A percentile compares a stretch with the other conserved stretches of the same genome.
phyloP scores from a whole-genome alignment of 92 coral and sea anemone genomes.

The Palythoa caribaeorum region DNA sequence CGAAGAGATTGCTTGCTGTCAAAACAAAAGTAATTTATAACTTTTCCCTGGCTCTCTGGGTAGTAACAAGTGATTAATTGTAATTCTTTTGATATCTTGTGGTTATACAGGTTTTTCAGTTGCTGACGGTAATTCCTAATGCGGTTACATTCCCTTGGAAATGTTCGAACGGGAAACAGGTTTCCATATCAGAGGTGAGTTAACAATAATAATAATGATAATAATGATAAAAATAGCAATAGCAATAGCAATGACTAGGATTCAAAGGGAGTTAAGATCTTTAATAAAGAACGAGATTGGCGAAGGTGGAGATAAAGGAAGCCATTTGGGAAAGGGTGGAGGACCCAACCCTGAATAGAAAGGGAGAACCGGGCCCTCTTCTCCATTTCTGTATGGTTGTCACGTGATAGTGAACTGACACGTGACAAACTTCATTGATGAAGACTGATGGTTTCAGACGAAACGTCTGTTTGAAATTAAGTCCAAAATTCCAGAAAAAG shows the following conservation, averaged over 20 bases:
- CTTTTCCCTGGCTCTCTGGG: background rate
- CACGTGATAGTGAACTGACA: too few relatives aligned
- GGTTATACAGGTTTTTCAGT: constrained; percentile 20
- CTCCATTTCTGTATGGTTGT: too few relatives aligned
- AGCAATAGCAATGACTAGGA: background rate
- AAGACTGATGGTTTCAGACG: too few relatives aligned
- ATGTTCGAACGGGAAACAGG: constrained; percentile 16
- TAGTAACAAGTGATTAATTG: background rate
- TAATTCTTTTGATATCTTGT: background rate
- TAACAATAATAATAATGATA: background rate
- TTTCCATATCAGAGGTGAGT: constrained; percentile 23
- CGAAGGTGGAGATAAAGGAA: too few relatives aligned
- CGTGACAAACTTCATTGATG: too few relatives aligned
- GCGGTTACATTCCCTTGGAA: constrained; percentile 26
- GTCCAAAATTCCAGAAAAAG: too few relatives aligned
- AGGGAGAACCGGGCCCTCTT: too few relatives aligned
- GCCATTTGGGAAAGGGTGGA: too few relatives aligned
- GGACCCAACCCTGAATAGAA: background rate
- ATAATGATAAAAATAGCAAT: background rate
- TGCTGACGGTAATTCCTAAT: constrained; percentile 15
- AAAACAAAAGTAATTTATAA: background rate
- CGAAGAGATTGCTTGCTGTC: background rate
- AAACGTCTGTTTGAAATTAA: too few relatives aligned
- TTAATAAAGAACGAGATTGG: too few relatives aligned
- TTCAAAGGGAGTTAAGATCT: too few relatives aligned